phyloP scores from a whole-genome alignment of 1,140 invertebrate species.

The Hypothenemus hampei region DNA sequence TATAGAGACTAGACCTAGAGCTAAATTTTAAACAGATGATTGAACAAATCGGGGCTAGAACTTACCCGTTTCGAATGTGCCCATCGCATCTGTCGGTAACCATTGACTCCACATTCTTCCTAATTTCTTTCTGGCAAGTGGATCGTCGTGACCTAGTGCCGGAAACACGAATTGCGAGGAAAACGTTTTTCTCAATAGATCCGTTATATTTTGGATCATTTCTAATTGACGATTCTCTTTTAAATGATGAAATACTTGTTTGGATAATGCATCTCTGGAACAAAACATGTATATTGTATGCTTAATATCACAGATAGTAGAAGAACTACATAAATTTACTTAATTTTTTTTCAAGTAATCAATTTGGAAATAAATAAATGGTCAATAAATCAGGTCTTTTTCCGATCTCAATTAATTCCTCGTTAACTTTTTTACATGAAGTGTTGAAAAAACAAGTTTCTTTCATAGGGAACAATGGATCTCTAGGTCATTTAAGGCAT shows the following conservation, averaged over 20 bases:
- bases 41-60: background rate
- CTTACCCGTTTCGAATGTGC: constrained; percentile 70
- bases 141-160: constrained; percentile 74
- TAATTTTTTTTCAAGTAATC: too few species aligned
- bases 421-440: too few species aligned
- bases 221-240: constrained; percentile 59
- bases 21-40: constrained; percentile 9
- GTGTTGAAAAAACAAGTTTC: too few species aligned
- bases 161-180: constrained; percentile 78
- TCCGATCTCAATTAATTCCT: too few species aligned
- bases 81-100: constrained; percentile 71
- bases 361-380: too few species aligned
- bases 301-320: background rate
- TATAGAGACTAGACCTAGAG: background rate
- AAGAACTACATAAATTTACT: too few species aligned
- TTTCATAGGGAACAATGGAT: too few species aligned
- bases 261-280: constrained; percentile 62
- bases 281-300: background rate
- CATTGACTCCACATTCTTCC: constrained; percentile 73
- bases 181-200: constrained; percentile 69
- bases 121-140: constrained; percentile 57
- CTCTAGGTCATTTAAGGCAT: too few species aligned
- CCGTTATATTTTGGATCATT: constrained; percentile 70
- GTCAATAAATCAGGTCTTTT: too few species aligned
- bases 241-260: constrained; percentile 47